Base-by-base conservation (phyloP, 2,888 invertebrate species). In the Cheiracanthium punctorium region DNA sequence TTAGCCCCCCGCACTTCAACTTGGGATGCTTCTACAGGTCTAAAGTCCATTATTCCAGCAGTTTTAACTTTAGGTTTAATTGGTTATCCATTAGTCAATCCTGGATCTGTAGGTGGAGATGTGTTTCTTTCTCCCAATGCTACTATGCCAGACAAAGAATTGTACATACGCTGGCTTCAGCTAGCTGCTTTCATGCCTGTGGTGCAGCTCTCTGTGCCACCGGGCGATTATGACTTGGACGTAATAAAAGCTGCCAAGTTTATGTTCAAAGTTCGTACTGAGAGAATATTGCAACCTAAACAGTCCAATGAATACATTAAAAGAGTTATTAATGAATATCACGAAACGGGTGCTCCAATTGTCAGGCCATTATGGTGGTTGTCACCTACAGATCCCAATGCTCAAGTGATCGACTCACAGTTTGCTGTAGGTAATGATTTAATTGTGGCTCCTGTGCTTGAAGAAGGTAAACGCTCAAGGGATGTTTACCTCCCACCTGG, bases 51-150 rank as follows among this genome's bases (percentile, higher is more conserved):
- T 0, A 95, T 98, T 89, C 97, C 98, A 0, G 96, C 97, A 8
- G 95, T 97, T 82, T 92, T 97, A 29, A 96, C 95, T 0, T 95
- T 98, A 89, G 97, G 98, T 0, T 94, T 98, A 29, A 94, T 96
- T 73, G 98, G 98, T 0, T 98, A 96, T 92, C 97, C 97, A 0
- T 98, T 98, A 90, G 94, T 98, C 65, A 95, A 98, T 93, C 97
- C 98, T 0, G 98, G 98, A 0, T 96, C 97, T 4, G 96, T 98
- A 0, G 98, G 98, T 0, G 98, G 97, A 0, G 97, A 97, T 76
- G 75, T 91, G 32, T 75, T 76, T 14, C 85, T 89, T 24, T 65
- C 87, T 89, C 17, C 91, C 65, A 88, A 93, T 41, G 72, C 79
- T 14, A 80, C 80, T 10, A 91, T 96, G 52, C 96, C 96, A 0